phyloP scores from a whole-genome alignment of 2,797 vertebrate genomes.

The Graptemys geographica region DNA sequence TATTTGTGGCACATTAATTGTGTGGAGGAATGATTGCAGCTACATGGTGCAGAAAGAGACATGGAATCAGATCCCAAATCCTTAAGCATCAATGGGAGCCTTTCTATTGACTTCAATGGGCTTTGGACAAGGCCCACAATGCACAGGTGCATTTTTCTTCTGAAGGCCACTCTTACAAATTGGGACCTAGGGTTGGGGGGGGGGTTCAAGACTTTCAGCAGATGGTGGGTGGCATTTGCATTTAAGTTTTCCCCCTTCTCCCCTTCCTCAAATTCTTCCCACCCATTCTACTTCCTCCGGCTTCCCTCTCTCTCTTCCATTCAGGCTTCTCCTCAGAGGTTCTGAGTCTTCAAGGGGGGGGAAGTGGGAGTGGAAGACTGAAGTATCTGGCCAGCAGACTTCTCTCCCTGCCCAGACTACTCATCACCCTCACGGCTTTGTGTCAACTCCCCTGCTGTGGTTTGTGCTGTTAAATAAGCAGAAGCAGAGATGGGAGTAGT shows the following conservation, averaged over 20 bases:
- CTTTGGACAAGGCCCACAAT: fast-evolving
- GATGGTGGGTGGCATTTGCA: neutral
- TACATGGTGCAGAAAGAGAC: neutral
- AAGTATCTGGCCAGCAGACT: neutral
- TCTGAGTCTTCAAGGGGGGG: neutral
- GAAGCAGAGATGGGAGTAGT: neutral
- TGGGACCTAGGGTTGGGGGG: neutral
- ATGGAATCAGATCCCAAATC: neutral
- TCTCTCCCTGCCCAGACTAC: neutral
- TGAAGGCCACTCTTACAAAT: neutral
- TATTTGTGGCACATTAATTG: neutral
- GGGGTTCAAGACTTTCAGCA: neutral
- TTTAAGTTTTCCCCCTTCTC: neutral
- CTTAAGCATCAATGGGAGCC: neutral
- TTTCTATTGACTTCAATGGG: neutral
- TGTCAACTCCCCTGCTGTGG: neutral
- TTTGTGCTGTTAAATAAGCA: fast-evolving
- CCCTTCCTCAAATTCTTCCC: neutral
- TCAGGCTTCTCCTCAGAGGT: neutral
- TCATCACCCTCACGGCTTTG: neutral
- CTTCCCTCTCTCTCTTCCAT: neutral
- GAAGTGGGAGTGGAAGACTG: neutral
- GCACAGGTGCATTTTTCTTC: neutral
- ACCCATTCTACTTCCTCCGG: neutral
- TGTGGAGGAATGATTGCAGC: neutral